A percentile compares a stretch with the other conserved stretches of the same genome.
Evolutionary conservation across 1,140 invertebrate species (phyloP).

Genomic region (Drosophila micromelanica): DNA sequence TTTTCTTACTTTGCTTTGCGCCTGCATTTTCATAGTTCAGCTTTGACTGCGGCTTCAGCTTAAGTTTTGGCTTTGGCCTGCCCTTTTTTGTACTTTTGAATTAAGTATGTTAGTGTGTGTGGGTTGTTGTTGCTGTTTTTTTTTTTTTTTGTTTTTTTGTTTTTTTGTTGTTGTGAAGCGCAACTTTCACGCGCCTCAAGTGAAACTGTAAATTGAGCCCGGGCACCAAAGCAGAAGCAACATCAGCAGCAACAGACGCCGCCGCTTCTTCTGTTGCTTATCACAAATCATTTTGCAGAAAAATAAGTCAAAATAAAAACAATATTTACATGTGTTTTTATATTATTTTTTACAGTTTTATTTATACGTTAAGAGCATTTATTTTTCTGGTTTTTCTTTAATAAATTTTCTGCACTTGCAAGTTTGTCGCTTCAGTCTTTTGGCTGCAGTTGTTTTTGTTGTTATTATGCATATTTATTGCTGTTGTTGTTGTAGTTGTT

Average conservation of each 20-base stretch:
- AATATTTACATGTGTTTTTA: conserved; percentile 4
- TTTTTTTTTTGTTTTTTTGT: conserved; percentile 22
- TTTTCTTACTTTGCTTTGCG: conserved; percentile 2
- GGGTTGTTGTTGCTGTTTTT: conserved; percentile 19
- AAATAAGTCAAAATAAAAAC: neutral
- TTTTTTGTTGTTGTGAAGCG: conserved; percentile 57
- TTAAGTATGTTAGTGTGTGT: conserved; percentile 19
- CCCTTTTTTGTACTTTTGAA: conserved; percentile 34
- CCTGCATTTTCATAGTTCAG: conserved; percentile 3
- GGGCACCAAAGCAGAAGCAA: conserved; percentile 55
- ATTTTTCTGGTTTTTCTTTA: neutral
- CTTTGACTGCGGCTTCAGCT: conserved; percentile 9
- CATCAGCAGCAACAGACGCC: conserved; percentile 15
- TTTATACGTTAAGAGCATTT: neutral
- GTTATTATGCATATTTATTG: conserved; percentile 26
- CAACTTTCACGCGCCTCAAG: conserved; percentile 79
- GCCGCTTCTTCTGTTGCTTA: conserved; percentile 22
- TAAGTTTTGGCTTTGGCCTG: conserved; percentile 31
- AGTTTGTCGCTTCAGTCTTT: conserved; percentile 56
- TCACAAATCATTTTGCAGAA: conserved; percentile 9
- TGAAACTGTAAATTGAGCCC: conserved; percentile 73
- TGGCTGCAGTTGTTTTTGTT: conserved; percentile 12
- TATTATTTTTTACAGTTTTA: conserved; percentile 2
- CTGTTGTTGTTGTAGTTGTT: conserved; percentile 17
- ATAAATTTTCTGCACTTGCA: conserved; percentile 20